Conservation (phyloP, 2,113 vertebrate species). For the Solenodon paradoxus region DNA sequence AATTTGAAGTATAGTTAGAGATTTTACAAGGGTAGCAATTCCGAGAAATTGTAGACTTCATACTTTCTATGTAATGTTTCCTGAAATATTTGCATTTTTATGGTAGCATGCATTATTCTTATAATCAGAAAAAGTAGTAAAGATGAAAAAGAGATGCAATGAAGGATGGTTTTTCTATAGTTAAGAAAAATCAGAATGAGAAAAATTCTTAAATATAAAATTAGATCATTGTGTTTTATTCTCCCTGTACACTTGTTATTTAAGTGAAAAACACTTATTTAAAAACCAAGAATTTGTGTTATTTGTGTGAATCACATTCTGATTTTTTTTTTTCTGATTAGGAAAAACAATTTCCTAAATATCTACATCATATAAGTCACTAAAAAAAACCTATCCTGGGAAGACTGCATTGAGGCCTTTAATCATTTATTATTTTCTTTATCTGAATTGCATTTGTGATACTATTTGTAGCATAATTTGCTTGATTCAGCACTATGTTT, state of each 20-base stretch:
- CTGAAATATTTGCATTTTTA: constrained; percentile 17
- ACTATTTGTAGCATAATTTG: constrained; percentile 48
- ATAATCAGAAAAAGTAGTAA: constrained; percentile 4
- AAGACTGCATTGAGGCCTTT: background rate
- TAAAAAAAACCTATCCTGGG: constrained; percentile 48
- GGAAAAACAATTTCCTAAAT: constrained; percentile 35
- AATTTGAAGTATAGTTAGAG: background rate
- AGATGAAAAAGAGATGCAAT: background rate
- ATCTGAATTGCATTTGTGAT: constrained; percentile 31
- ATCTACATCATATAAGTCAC: constrained; percentile 22
- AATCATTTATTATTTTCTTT: constrained; percentile 56
- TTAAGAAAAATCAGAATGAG: background rate
- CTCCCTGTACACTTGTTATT: background rate
- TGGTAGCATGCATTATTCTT: background rate
- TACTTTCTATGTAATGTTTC: constrained; percentile 26
- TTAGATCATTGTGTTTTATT: constrained; percentile 19
- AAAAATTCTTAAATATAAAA: background rate
- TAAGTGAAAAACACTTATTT: constrained; percentile 18
- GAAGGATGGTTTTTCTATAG: background rate
- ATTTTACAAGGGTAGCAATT: constrained; percentile 7
- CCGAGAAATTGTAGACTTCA: background rate
- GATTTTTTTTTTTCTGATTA: constrained; percentile 30
- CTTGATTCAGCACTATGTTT: constrained; percentile 45
- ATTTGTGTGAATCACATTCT: background rate
- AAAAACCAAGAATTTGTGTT: background rate